phyloP scores from a whole-genome alignment of 53 echinoderm and acorn worm genomes.

The Mesocentrotus franciscanus region DNA sequence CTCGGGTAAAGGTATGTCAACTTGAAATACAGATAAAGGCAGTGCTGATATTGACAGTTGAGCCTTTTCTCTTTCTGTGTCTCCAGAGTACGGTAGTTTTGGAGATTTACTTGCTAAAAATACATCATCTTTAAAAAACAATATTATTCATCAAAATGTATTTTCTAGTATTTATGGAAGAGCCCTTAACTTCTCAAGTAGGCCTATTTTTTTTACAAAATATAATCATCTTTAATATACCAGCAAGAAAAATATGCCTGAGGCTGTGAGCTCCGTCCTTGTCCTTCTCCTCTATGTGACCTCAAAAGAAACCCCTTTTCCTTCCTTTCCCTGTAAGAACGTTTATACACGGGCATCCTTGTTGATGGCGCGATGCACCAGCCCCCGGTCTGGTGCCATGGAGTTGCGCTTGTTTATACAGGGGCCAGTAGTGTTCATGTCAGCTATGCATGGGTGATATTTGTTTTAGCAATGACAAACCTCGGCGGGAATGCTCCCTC shows the following conservation, averaged over 20 bases:
- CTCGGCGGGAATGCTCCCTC: background rate
- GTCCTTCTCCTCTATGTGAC: background rate
- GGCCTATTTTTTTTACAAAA: no score
- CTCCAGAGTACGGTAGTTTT: no score
- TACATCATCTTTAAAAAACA: no score
- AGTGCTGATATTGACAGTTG: no score
- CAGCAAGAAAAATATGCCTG: background rate
- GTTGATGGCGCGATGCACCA: background rate
- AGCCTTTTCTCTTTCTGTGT: no score
- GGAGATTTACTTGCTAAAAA: no score
- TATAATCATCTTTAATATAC: no score
- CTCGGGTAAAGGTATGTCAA: no score
- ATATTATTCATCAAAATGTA: no score
- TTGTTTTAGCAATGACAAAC: constrained; percentile 35
- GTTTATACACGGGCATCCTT: background rate
- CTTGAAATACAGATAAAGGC: no score
- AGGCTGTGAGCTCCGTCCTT: background rate
- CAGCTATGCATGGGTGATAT: constrained; percentile 44
- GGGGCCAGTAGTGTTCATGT: constrained; percentile 46
- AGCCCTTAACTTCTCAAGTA: no score
- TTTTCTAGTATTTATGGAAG: no score
- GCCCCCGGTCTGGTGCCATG: background rate
- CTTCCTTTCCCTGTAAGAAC: background rate
- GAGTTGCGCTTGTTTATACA: constrained; percentile 35
- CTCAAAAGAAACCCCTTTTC: background rate